Base-by-base conservation (phyloP, 2,113 vertebrate genomes). In the Anguilla rostrata region DNA sequence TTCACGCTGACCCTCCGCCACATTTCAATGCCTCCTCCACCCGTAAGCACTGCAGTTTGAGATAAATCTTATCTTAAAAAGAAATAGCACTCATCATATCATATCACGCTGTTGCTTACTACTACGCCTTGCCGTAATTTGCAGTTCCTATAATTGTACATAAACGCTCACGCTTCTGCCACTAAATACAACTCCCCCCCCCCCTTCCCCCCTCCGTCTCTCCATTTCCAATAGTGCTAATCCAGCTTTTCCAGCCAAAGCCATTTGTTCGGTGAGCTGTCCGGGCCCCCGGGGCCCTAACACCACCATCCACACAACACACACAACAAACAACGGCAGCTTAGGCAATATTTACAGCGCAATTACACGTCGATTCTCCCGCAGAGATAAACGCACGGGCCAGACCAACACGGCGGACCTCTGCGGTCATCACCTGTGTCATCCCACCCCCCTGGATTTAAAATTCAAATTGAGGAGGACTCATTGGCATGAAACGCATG, bases 261-360 rank as follows among this genome's bases (percentile, higher is more conserved):
- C 78, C 26, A 9, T 11, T 39, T 41, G 41, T 43, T 53, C 56
- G 56, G 78, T 43, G 78, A 29, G 43, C 6, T 79, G 91, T 92
- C 91, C 91, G 86, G 83, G 82, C 75, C 71, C 7, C 60, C 82
- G 14, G 18, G 40, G 81, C 20, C 78, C 88, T 60, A 90, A 87
- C 82, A 89, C 87, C 86, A 86, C 34, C 86, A 26, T 82, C 85
- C 39, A 92, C 91, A 91, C 84, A 82, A 87, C 87, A 53, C 81
- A 83, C 89, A 83, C 89, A 89, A 71, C 34, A 34, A 41, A 86
- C 89, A 91, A 92, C 89, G 85, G 90, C 80, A 84, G 92, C 88
- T 94, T 93, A 92, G 88, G 88, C 88, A 87, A 94, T 92, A 95
- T 95, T 94, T 93, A 94, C 91, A 92, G 91, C 89, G 89, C 89